Evolutionary conservation across 2,888 invertebrate species (phyloP).

Genomic region (Epinotia demarniana): DNA sequence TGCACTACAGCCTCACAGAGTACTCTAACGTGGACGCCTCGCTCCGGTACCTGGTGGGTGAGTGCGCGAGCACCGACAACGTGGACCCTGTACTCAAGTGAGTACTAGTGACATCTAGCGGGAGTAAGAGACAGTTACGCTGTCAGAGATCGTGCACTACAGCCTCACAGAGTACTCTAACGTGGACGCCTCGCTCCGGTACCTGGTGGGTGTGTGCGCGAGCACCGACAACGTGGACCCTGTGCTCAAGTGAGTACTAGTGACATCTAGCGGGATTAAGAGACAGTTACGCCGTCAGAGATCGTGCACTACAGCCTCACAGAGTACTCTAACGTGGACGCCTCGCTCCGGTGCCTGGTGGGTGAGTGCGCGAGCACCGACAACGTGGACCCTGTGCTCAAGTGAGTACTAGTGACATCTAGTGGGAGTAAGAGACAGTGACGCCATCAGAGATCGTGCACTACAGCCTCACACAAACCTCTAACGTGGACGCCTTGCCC

Average conservation of each 20-base stretch:
- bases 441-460: constrained; percentile 87
- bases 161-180: constrained; percentile 84
- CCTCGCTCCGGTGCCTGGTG: constrained; percentile 74
- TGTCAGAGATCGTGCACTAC: constrained; percentile 86
- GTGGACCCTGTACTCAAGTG: constrained; percentile 86
- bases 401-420: neutral
- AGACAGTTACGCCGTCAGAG: constrained; percentile 87
- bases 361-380: constrained; percentile 70
- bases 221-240: constrained; percentile 80
- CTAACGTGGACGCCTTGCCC: constrained; percentile 74
- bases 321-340: constrained; percentile 74
- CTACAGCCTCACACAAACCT: constrained; percentile 82
- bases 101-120: constrained; percentile 50
- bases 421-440: constrained; percentile 78
- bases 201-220: constrained; percentile 72
- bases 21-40: constrained; percentile 76
- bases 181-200: constrained; percentile 73
- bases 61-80: constrained; percentile 67
- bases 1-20: constrained; percentile 86
- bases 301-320: constrained; percentile 86
- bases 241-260: constrained; percentile 80
- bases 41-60: constrained; percentile 74
- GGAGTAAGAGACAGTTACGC: constrained; percentile 85
- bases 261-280: constrained; percentile 54
- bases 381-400: constrained; percentile 83